Base-by-base conservation (phyloP, 1,140 invertebrate species). In the Trigoniulus corallinus region DNA sequence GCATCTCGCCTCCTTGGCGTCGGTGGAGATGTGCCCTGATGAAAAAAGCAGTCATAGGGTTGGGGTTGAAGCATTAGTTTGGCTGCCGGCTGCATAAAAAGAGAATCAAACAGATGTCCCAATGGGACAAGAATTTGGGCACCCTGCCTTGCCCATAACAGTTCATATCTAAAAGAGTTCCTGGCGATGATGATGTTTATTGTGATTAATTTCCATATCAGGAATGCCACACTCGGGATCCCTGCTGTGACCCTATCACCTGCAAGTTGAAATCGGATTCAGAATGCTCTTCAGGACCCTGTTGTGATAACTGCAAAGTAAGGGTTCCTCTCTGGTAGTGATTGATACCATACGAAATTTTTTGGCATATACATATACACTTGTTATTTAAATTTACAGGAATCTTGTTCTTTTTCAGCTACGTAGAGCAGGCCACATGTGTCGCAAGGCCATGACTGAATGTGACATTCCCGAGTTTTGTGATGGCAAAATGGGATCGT, bases 401-500 rank as follows among this genome's bases (percentile, higher is more conserved):
- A 13, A 13, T 40, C 12, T 7, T 22, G 18, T 50, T 25, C 12
- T 22, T 42, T 60, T 64, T 7, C 66, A 91, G 86, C 69, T 94
- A 20, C 74, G 80, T 48, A 69, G 77, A 1, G 72, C 73, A 25
- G 87, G 86, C 23, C 74, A 80, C 22, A 65, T 85, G 10, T 96
- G 93, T 66, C 76, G 92, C 1, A 77, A 82, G 21, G 74, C 84
- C 1, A 75, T 75, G 43, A 92, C 87, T 63, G 91, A 95, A 63
- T 97, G 93, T 67, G 93, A 97, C 70, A 71, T 97, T 15, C 84
- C 89, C 23, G 93, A 97, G 64, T 77, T 80, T 25, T 97, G 93
- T 65, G 78, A 82, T 44, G 93, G 93, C 1, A 73, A 81, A 12
- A 76, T 73, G 40, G 89, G 88, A 0, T 74, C 87, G 53, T 97